Evolutionary conservation across 2,797 vertebrate species (phyloP).

Genomic region (Gobio occitaniae): DNA sequence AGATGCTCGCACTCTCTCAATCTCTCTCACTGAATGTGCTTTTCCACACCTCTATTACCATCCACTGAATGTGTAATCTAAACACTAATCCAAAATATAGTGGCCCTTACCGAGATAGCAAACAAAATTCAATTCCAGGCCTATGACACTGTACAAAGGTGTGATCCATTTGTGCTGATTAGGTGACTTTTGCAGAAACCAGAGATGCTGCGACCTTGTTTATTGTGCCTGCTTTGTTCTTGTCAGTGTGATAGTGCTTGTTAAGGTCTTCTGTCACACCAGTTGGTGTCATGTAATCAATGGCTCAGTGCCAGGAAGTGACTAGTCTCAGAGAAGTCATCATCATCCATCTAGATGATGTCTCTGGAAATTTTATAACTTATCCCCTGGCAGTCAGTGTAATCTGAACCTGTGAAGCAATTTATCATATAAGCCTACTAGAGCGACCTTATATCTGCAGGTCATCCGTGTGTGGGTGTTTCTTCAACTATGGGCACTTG

Average conservation of each 20-base stretch:
- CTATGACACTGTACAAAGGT: constrained; percentile 35
- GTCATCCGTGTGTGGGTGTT: constrained; percentile 5
- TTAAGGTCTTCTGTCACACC: constrained; percentile 49
- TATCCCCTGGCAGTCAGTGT: constrained; percentile 37
- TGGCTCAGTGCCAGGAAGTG: constrained; percentile 44
- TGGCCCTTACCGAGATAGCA: constrained; percentile 28
- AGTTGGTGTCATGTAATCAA: constrained; percentile 41
- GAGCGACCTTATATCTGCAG: neutral
- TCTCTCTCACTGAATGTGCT: constrained; percentile 37
- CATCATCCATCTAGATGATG: constrained; percentile 43
- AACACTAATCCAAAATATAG: constrained; percentile 37
- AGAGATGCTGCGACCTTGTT: constrained; percentile 42
- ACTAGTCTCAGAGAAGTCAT: constrained; percentile 34
- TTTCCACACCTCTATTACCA: constrained; percentile 46
- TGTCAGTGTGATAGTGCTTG: constrained; percentile 53
- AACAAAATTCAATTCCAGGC: constrained; percentile 10
- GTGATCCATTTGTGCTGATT: constrained; percentile 50
- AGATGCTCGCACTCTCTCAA: constrained; percentile 35
- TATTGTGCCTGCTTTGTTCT: constrained; percentile 50
- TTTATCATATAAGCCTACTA: constrained; percentile 10
- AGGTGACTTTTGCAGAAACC: constrained; percentile 34
- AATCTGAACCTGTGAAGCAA: constrained; percentile 33
- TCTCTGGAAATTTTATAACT: constrained; percentile 13
- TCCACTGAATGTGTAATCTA: constrained; percentile 38
- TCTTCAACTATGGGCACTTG: constrained; percentile 13